These are phyloP conservation scores for Schizotus pectinicornis DNA, from an alignment of 2,888 invertebrate genomes.

Conservation along the genomic window DNA sequence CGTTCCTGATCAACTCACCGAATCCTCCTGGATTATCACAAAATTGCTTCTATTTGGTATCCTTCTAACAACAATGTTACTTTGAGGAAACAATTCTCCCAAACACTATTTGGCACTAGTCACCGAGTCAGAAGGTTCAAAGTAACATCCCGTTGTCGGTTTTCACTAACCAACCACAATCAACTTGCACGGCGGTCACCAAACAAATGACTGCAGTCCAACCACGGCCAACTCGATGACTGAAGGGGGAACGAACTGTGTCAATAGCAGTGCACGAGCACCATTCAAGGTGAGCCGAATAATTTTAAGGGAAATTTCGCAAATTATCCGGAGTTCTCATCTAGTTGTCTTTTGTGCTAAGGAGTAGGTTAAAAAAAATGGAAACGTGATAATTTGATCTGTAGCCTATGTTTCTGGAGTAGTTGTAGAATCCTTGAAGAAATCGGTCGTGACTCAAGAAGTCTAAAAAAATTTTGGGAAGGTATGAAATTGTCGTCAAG, in stretches of 20 bases:
- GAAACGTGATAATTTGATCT: no score
- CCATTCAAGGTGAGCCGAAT: conserved; percentile 23
- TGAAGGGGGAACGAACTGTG: conserved; percentile 44
- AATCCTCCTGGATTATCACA: not conserved
- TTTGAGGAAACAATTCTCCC: not conserved
- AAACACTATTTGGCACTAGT: conserved; percentile 7
- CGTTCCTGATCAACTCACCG: not conserved
- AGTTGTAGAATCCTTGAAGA: not conserved
- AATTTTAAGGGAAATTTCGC: conserved; percentile 14
- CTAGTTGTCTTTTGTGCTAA: no score
- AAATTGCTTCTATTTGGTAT: not conserved
- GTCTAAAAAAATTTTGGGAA: not conserved
- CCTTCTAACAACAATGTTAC: not conserved
- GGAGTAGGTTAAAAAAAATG: no score
- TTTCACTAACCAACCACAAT: conserved; percentile 16
- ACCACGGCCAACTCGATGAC: conserved; percentile 10
- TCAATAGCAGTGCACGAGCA: conserved; percentile 30
- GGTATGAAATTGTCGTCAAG: not conserved
- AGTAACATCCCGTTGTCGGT: conserved; percentile 13
- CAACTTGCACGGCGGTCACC: conserved; percentile 28
- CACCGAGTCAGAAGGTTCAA: conserved; percentile 4
- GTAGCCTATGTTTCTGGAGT: no score
- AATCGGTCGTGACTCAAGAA: not conserved
- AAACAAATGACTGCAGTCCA: conserved; percentile 30
- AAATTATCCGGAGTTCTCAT: no score